These are phyloP conservation scores for Chlorospingus flavigularis DNA, from an alignment of 2,797 vertebrate species.

Conservation along the genomic window DNA sequence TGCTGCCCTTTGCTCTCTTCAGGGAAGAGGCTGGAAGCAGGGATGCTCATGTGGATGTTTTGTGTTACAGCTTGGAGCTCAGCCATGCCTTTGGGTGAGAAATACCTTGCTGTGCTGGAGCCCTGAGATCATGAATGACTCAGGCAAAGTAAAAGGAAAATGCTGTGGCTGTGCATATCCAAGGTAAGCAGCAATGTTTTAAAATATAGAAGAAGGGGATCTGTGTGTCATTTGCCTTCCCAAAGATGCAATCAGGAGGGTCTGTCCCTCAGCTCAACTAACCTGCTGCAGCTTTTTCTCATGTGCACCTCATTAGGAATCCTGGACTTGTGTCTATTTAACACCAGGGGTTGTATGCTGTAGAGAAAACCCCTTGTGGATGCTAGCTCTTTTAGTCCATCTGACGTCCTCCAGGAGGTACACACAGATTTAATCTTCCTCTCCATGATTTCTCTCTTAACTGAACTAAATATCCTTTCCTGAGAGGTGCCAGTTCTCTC, in stretches of 20 bases:
- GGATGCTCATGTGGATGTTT: neutral
- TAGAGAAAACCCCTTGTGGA: neutral
- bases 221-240: neutral
- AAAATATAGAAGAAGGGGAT: neutral
- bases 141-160: neutral
- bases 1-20: neutral
- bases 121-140: neutral
- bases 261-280: neutral
- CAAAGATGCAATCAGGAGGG: fast-evolving
- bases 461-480: neutral
- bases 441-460: neutral
- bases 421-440: neutral
- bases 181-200: neutral
- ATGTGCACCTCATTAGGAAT: neutral
- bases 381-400: neutral
- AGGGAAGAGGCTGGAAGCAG: neutral
- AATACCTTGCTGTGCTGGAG: neutral
- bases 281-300: neutral
- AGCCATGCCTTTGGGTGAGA: neutral
- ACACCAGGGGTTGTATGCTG: neutral
- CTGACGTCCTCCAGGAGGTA: neutral
- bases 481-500: neutral
- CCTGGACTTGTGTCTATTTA: neutral
- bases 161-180: neutral
- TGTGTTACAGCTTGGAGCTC: neutral